Base-by-base conservation (phyloP, 2,888 invertebrate species). In the Leucophenga maculata region DNA sequence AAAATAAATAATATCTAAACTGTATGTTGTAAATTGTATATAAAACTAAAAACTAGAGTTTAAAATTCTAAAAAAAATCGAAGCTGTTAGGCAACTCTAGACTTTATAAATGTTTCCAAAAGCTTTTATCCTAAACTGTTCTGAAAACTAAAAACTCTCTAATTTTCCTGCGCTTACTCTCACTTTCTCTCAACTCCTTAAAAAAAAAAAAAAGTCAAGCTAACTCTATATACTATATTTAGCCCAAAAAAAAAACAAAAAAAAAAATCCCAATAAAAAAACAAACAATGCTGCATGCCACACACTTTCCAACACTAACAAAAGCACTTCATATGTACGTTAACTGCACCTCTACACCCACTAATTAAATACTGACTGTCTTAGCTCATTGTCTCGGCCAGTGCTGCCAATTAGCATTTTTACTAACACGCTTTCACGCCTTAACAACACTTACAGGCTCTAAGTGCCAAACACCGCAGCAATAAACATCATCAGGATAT, bases 391-490 rank as follows among this genome's bases (percentile, higher is more conserved):
- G 39, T 39, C 26, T 26, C n/a, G n/a, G 26, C 26, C 26, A 26
- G 4, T 4, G 4, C n/a, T 26, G 26, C 26, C 26, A 39, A 8
- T 9, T 6, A 8, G 3, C 39, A 11, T 39, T 39, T 39, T 39
- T 39, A 39, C 39, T 11, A 39, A 39, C 8, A 39, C 32, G 32
- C 8, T 59, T 8, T 66, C 32, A 18, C 57, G 52, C 54, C 8
- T 8, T 39, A 1, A 9, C 39, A 32, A 54, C 26, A 73, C 73
- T 78, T 84, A 69, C 89, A 94, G 94, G 94, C 95, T 78, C 91
- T 95, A 84, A 95, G 95, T 90, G 93, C 94, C 80, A 92, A 93
- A 78, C 80, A 91, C 90, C 87, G 91, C 89, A 87, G 91, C 89
- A 88, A 87, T 88, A 87, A 90, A 78, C 88, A 87, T 71, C 89